A percentile compares a stretch with the other conserved stretches of the same genome.
phyloP scores from a whole-genome alignment of 2,888 invertebrate genomes.

The Clitarchus hookeri region DNA sequence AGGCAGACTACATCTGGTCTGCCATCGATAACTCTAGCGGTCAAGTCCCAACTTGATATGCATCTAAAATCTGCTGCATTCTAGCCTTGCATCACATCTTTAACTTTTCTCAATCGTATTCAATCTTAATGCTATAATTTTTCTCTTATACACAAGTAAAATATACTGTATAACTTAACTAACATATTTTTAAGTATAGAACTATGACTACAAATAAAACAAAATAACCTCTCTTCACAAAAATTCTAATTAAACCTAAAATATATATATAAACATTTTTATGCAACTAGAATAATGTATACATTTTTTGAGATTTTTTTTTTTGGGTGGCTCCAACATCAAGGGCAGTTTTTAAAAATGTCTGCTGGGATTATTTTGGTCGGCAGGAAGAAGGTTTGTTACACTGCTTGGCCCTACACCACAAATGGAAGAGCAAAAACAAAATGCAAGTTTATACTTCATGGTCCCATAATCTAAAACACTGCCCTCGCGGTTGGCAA shows the following conservation, averaged over 20 bases:
- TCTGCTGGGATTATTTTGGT: neutral
- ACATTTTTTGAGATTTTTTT: neutral
- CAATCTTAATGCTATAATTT: neutral
- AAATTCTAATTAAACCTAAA: neutral
- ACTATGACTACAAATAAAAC: neutral
- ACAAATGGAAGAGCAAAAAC: neutral
- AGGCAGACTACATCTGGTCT: neutral
- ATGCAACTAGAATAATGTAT: constrained; percentile 3
- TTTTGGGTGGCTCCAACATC: neutral
- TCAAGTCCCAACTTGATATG: constrained; percentile 14
- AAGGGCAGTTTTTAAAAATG: constrained; percentile 8
- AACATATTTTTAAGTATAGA: neutral
- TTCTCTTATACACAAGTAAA: neutral
- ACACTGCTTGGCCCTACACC: neutral
- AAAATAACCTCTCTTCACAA: neutral
- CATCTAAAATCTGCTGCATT: constrained; percentile 14
- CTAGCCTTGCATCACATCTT: neutral
- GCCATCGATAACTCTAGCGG: neutral
- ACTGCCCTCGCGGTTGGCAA: neutral
- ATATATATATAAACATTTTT: constrained; percentile 6
- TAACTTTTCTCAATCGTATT: neutral
- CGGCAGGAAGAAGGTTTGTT: neutral
- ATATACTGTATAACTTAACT: constrained; percentile 4
- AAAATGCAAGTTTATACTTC: neutral
- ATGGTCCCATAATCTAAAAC: neutral